Evolutionary conservation across 2,888 invertebrate genomes (phyloP), one percentile per base, ranked within the genome.

Genomic region (Drosophila limbata): DNA sequence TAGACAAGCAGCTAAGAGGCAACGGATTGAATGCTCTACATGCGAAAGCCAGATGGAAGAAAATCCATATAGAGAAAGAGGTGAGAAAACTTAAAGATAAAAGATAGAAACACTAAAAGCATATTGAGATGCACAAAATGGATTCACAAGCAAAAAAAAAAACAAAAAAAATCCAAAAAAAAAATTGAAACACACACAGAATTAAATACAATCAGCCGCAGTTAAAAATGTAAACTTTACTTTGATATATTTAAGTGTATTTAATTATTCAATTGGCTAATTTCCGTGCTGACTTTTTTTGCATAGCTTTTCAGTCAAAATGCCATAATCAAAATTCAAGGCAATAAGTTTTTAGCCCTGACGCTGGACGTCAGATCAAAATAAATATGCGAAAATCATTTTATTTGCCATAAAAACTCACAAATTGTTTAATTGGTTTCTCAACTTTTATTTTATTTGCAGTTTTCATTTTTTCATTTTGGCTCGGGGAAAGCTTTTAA

Each of bases 401-500:
- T 77, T 21, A 63, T 68, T 31, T 61, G 55, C 40, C 28, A 61
- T 60, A 68, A 52, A 69, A 80, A 69, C 73, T 77, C 81, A 28
- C 52, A 74, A 86, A 78, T 77, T 75, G 68, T 71, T 88, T 85
- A 80, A 77, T 83, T 86, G 73, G 76, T 77, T 80, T 80, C 67
- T 60, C 13, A 78, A 75, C 69, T 76, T 67, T 68, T 59, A 53
- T 56, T 51, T 52, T 31, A 17, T 59, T 42, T 42, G 15, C 28
- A 13, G 25, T 6, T 61, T 15, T 53, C 51, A 50, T 35, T 57
- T 19, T 55, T 77, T 50, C 19, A 25, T 40, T 21, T 44, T 25
- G 73, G 56, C 48, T 55, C 31, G 53, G 62, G 50, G 57, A 81
- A 87, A 81, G 90, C 87, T 86, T 86, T 86, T 89, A 90, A 86